These are phyloP conservation scores for Sussaba pulchella DNA, from an alignment of 2,888 invertebrate genomes.

Conservation along the genomic window DNA sequence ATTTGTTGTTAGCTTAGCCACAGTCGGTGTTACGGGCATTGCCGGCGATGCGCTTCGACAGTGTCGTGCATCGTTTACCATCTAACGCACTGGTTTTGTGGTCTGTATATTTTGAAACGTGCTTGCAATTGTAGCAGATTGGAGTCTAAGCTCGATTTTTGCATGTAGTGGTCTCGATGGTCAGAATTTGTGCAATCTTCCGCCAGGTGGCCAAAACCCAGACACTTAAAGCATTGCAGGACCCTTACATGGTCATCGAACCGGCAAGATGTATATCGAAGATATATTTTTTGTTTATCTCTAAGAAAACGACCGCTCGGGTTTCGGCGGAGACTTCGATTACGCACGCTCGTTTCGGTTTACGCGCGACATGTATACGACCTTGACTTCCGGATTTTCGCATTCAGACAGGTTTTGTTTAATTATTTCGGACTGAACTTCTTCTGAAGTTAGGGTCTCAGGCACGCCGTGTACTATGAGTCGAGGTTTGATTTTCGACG, in stretches of 20 bases:
- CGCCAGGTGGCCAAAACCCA: conserved; percentile 49
- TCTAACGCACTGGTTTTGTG: too few species aligned
- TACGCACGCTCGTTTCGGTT: conserved; percentile 6
- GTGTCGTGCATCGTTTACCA: too few species aligned
- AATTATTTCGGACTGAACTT: background rate
- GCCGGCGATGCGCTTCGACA: background rate
- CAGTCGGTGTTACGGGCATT: conserved; percentile 20
- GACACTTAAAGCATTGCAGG: conserved; percentile 60
- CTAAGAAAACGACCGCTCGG: background rate
- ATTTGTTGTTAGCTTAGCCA: background rate
- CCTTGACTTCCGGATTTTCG: background rate
- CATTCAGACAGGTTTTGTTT: background rate
- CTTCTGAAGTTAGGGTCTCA: background rate
- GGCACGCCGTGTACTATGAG: background rate
- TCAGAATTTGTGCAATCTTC: conserved; percentile 36
- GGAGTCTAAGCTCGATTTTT: background rate
- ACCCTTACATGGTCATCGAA: conserved; percentile 54
- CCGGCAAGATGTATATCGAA: conserved; percentile 16
- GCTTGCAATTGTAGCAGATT: background rate
- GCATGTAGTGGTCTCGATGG: background rate
- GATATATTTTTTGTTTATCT: conserved; percentile 14
- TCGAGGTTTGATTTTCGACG: background rate
- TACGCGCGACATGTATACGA: conserved; percentile 23
- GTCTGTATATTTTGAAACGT: background rate
- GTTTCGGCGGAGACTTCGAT: conserved; percentile 9